phyloP scores from a whole-genome alignment of 2,113 vertebrate species.

The Regulus satrapa region DNA sequence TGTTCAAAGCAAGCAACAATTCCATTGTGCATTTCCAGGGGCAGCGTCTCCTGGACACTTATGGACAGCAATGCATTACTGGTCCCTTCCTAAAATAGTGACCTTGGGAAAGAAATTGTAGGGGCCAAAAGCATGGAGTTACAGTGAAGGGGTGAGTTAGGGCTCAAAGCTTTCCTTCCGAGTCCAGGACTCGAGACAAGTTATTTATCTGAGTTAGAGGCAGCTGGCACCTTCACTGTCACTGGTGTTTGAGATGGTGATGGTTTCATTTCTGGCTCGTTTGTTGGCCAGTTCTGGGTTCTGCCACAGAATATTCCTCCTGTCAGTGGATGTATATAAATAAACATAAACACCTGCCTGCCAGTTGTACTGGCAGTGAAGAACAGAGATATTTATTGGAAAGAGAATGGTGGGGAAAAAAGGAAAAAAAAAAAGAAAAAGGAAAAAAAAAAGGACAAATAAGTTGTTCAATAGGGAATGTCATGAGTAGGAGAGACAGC shows the following conservation, averaged over 20 bases:
- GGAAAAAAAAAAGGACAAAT: neutral
- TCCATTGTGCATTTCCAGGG: neutral
- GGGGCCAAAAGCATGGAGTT: neutral
- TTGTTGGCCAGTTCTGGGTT: neutral
- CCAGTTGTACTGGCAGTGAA: neutral
- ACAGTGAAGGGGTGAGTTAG: neutral
- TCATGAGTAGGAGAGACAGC: neutral
- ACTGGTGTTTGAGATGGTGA: neutral
- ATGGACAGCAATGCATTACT: neutral
- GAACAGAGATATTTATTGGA: neutral
- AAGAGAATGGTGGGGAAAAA: neutral
- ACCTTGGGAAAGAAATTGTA: neutral
- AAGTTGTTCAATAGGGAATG: neutral
- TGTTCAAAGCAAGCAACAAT: neutral
- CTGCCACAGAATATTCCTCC: neutral
- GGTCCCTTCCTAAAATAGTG: neutral
- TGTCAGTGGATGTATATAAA: neutral
- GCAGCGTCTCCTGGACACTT: neutral
- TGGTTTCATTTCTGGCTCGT: neutral
- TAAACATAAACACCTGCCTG: neutral
- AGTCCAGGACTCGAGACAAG: neutral
- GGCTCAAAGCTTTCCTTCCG: neutral
- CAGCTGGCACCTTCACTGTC: neutral
- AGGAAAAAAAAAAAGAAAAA: neutral
- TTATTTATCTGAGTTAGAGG: no score